Evolutionary conservation across 1,140 invertebrate genomes (phyloP), one percentile per base, ranked within the genome.

Genomic region (Caenorhabditis inopinata): DNA sequence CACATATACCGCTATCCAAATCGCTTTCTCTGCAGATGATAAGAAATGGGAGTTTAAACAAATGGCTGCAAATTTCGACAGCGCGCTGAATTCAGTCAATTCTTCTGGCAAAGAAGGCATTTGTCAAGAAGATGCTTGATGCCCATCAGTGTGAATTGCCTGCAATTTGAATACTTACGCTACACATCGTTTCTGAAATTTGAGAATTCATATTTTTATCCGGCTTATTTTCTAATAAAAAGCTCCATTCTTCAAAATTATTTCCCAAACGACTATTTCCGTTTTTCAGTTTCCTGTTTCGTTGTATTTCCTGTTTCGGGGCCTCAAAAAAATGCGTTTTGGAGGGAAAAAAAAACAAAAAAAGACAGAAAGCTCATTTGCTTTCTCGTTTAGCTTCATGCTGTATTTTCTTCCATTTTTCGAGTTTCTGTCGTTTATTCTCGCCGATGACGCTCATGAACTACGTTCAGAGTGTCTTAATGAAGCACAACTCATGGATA

Each of bases 381-480:
- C 42, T 47, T 32, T 75, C 35, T 75, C 23, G n/a, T 47, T 47
- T 18, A 45, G 35, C 23, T 47, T 21, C 27, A 68, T 68, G 58
- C 51, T 29, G 4, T 21, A 38, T 68, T 25, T 25, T 25, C n/a
- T 21, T 38, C 11, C 38, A 38, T 68, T 68, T 29, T 3, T 68
- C 6, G 9, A 9, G 29, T 32, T 68, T 18, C 32, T 68, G 16
- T n/a, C 11, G 2, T 18, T 9, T 6, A 9, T 6, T 11, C 21
- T 42, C 11, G 27, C n/a, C 23, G 32, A 68, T n/a, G 58, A 68
- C 35, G n/a, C 21, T 21, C 58, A 68, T 11, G 58, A 68, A 27
- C 58, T 68, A 9, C 58, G 32, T 2, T 68, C 58, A 7, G 73
- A 46, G 48, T 75, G 73, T 75, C 35, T 75, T 12, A 75, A 49